Conservation (phyloP, 2,113 vertebrate genomes). For the Rallus limicola region DNA sequence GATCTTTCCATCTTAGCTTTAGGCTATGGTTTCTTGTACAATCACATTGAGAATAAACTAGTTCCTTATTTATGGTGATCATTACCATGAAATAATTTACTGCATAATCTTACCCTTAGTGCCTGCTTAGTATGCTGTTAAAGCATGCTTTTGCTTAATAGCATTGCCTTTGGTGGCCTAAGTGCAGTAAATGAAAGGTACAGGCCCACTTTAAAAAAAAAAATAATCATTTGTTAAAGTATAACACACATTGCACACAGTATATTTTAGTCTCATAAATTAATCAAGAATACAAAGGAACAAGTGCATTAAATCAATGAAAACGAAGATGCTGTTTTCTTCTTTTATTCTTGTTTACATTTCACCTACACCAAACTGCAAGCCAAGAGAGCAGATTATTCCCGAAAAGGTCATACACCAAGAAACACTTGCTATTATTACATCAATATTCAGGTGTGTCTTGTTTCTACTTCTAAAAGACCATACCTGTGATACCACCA, state of each 20-base stretch:
- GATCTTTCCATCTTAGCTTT: background rate
- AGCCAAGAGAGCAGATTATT: background rate
- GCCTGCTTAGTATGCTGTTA: background rate
- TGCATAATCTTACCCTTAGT: background rate
- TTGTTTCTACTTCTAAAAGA: background rate
- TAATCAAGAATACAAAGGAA: conserved; percentile 22
- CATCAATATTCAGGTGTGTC: accelerated
- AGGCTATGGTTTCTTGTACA: background rate
- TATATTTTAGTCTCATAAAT: conserved; percentile 21
- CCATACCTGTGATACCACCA: background rate
- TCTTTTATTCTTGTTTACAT: background rate
- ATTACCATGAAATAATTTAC: conserved; percentile 3
- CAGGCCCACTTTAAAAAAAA: background rate
- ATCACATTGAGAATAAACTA: background rate
- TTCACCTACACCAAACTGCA: background rate
- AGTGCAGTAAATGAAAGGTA: background rate
- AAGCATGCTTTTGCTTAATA: background rate
- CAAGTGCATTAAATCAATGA: background rate
- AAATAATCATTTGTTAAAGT: background rate
- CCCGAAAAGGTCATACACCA: background rate
- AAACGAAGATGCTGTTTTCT: background rate
- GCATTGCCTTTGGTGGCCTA: background rate
- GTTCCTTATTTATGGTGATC: conserved; percentile 15
- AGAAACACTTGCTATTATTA: background rate
- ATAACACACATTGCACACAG: background rate